Conservation (phyloP, 2,113 vertebrate species). For the Zosterops pallidus region DNA sequence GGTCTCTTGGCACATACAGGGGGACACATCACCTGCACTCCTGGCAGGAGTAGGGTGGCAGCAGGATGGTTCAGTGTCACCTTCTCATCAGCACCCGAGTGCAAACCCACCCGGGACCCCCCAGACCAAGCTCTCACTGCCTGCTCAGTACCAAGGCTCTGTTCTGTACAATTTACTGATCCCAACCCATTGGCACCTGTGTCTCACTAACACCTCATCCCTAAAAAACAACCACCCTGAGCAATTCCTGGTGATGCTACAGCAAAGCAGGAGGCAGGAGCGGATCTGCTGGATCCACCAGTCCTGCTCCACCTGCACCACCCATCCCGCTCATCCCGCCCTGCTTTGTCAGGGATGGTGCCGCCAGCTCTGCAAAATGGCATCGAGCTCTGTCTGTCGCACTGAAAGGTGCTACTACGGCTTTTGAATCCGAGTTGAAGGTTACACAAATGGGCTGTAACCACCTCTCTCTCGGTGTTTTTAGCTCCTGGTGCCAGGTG, state of each 20-base stretch:
- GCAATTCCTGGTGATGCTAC: not conserved
- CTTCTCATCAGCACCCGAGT: not conserved
- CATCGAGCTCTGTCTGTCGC: not conserved
- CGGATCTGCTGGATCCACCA: not conserved
- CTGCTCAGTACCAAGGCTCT: not conserved
- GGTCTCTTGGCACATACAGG: not conserved
- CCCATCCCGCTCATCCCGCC: not conserved
- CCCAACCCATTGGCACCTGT: not conserved
- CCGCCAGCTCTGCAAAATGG: not conserved
- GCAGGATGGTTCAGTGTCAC: not conserved
- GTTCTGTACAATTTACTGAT: not conserved
- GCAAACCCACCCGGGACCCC: not conserved
- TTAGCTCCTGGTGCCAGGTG: accelerated
- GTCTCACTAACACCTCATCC: not conserved
- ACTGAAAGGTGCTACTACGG: not conserved
- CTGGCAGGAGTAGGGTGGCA: not conserved
- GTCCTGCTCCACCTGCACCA: not conserved
- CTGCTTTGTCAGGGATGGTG: not conserved
- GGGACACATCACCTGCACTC: not conserved
- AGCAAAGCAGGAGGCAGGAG: not conserved
- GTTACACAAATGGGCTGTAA: not conserved
- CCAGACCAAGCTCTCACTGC: not conserved
- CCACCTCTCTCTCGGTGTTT: not conserved
- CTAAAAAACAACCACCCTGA: not conserved
- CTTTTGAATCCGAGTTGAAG: not conserved